Conservation (phyloP, 1,140 invertebrate species). For the Harpegnathos saltator region DNA sequence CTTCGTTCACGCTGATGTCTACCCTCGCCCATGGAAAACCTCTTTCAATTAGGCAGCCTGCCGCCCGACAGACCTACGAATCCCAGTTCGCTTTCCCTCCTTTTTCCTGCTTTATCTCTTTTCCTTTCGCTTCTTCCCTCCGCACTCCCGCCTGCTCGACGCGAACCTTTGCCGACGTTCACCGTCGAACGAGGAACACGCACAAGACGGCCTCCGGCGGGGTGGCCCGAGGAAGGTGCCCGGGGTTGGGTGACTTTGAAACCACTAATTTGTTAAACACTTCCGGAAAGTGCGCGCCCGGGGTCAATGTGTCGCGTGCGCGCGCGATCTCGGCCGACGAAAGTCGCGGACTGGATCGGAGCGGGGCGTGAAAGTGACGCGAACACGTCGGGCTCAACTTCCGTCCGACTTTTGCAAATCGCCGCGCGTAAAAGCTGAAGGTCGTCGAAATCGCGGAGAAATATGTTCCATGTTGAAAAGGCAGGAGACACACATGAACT, state of each 20-base stretch:
- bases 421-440: no score
- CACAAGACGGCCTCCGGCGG: not conserved
- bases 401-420: no score
- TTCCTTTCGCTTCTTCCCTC: not conserved
- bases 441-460: no score
- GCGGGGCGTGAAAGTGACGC: not conserved
- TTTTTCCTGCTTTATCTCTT: conserved; percentile 63
- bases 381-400: not conserved
- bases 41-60: conserved; percentile 81
- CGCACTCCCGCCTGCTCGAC: not conserved
- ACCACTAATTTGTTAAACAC: conserved; percentile 41
- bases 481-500: no score
- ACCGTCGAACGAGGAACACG: conserved; percentile 9
- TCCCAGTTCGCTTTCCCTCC: conserved; percentile 59
- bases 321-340: not conserved
- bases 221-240: conserved; percentile 18
- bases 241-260: conserved; percentile 43
- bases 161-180: conserved; percentile 38
- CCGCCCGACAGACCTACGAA: conserved; percentile 58
- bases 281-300: not conserved
- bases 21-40: conserved; percentile 77
- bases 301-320: conserved; percentile 28
- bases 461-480: no score
- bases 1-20: conserved; percentile 79
- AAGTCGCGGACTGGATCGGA: not conserved